Evolutionary conservation across 2,888 invertebrate genomes (phyloP).

Genomic region (Acrobasis repandana): DNA sequence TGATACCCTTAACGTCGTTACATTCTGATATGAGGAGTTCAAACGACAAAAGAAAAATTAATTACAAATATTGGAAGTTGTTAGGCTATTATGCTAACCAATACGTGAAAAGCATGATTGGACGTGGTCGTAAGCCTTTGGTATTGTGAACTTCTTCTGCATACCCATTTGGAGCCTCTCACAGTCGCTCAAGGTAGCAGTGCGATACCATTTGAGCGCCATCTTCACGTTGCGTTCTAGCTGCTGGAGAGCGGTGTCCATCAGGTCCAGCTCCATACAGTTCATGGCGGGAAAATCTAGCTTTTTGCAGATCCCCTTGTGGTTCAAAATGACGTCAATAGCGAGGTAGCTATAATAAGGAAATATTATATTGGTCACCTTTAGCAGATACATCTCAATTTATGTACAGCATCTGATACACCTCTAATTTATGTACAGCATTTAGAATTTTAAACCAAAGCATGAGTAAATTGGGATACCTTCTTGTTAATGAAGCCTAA

Average conservation of each 20-base stretch:
- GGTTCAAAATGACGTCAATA: slow-evolving; percentile 50
- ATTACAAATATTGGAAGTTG: background rate
- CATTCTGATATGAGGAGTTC: too few species aligned
- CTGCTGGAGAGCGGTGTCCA: slow-evolving; percentile 44
- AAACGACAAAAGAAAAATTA: background rate
- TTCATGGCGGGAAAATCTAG: slow-evolving; percentile 52
- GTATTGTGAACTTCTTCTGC: slow-evolving; percentile 40
- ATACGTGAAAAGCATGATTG: slow-evolving; percentile 33
- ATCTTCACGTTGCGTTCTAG: slow-evolving; percentile 42
- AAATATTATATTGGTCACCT: slow-evolving; percentile 11
- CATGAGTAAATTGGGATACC: too few species aligned
- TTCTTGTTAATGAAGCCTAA: too few species aligned
- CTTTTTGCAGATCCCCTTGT: slow-evolving; percentile 55
- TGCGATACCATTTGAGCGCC: slow-evolving; percentile 46
- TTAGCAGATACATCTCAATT: too few species aligned
- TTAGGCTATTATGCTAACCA: background rate
- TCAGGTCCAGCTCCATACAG: slow-evolving; percentile 42
- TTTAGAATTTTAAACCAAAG: too few species aligned
- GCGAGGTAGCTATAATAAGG: slow-evolving; percentile 49
- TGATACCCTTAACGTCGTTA: too few species aligned
- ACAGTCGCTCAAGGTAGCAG: slow-evolving; percentile 27
- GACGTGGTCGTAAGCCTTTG: slow-evolving; percentile 38
- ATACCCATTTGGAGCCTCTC: slow-evolving; percentile 34
- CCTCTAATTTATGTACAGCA: too few species aligned
- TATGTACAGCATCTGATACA: too few species aligned